Percentiles rank a stretch among this genome's conserved stretches.
phyloP scores from a whole-genome alignment of 2,113 vertebrate species.

The Madoqua kirkii region DNA sequence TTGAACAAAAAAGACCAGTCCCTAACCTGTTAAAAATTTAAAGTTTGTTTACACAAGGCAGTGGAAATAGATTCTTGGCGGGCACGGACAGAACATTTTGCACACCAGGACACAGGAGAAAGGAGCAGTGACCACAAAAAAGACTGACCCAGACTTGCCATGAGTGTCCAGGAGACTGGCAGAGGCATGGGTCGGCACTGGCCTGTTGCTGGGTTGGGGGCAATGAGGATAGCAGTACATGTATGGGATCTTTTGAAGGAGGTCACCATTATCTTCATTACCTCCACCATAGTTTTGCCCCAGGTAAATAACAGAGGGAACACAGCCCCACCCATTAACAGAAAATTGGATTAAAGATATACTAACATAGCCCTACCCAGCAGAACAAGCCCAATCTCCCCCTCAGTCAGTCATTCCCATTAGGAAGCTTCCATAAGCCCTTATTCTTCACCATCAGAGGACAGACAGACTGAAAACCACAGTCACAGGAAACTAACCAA shows the following conservation, averaged over 20 bases:
- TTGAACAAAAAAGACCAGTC: background rate
- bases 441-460: background rate
- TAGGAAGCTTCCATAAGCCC: background rate
- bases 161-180: background rate
- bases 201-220: background rate
- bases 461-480: background rate
- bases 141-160: background rate
- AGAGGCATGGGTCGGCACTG: fast-evolving
- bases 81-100: background rate
- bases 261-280: background rate
- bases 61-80: background rate
- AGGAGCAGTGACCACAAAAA: background rate
- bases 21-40: background rate
- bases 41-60: background rate
- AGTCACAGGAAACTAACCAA: background rate
- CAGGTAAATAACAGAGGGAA: background rate
- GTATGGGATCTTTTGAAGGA: background rate
- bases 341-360: background rate
- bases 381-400: background rate
- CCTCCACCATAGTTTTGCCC: background rate
- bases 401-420: background rate
- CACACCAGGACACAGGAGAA: background rate
- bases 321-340: background rate
- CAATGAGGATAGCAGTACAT: background rate
- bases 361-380: background rate